phyloP scores from a whole-genome alignment of 2,113 vertebrate species.

The Pyxicephalus adspersus region DNA sequence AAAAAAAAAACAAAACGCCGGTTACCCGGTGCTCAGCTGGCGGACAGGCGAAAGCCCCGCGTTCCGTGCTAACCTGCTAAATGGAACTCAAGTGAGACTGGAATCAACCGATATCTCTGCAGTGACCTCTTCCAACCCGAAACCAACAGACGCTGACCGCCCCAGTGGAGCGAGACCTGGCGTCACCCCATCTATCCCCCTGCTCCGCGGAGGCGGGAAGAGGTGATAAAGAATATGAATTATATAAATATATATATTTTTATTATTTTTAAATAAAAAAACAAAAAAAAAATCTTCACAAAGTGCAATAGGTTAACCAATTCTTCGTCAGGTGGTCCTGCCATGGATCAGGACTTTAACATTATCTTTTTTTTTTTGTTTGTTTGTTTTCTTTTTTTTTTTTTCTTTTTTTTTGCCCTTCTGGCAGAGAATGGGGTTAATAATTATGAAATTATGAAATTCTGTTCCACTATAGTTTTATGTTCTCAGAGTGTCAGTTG shows the following conservation, averaged over 20 bases:
- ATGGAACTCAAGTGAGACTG: conserved; percentile 80
- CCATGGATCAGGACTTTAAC: conserved; percentile 20
- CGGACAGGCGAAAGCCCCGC: conserved; percentile 76
- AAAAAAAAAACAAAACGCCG: conserved; percentile 71
- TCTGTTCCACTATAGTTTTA: conserved; percentile 74
- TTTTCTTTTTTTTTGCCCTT: conserved; percentile 25
- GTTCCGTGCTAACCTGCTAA: conserved; percentile 79
- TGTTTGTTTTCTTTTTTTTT: too few species aligned
- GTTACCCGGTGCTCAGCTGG: conserved; percentile 71
- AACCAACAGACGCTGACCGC: conserved; percentile 68
- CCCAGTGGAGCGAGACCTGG: conserved; percentile 62
- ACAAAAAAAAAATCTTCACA: conserved; percentile 70
- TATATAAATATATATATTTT: conserved; percentile 58
- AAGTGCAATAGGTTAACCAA: conserved; percentile 80
- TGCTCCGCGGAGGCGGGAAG: conserved; percentile 69
- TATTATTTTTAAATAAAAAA: conserved; percentile 55
- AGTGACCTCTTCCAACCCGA: conserved; percentile 76
- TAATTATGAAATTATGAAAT: conserved; percentile 74
- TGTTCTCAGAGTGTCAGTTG: conserved; percentile 66
- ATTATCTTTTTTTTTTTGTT: conserved; percentile 11
- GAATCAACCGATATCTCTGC: conserved; percentile 76
- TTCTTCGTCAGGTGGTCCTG: conserved; percentile 40
- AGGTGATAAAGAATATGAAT: conserved; percentile 70
- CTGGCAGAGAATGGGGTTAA: conserved; percentile 63
- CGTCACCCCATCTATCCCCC: conserved; percentile 70